phyloP scores from a whole-genome alignment of 2,888 invertebrate species.

The Trissolcus japonicus region DNA sequence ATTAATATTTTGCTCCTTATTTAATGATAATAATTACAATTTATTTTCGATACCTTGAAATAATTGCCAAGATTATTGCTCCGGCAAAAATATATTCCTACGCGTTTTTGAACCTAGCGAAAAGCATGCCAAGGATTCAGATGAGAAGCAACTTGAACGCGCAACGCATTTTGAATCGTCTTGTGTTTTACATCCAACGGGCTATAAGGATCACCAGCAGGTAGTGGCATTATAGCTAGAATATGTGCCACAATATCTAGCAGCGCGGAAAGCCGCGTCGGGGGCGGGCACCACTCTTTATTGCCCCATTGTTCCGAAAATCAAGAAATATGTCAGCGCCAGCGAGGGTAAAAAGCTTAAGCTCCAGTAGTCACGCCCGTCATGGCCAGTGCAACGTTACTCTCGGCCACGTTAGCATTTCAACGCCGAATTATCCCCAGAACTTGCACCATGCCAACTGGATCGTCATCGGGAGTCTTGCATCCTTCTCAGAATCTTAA shows the following conservation, averaged over 20 bases:
- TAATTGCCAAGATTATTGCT: too few relatives aligned
- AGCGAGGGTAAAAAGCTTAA: conserved; percentile 72
- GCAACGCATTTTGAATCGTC: conserved; percentile 47
- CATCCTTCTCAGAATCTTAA: conserved; percentile 65
- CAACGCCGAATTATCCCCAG: conserved; percentile 68
- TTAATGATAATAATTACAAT: too few relatives aligned
- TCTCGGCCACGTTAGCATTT: conserved; percentile 65
- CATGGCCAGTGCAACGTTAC: conserved; percentile 66
- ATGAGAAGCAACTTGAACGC: conserved; percentile 41
- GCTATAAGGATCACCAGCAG: conserved; percentile 38
- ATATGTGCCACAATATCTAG: conserved; percentile 45
- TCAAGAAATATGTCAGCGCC: conserved; percentile 75
- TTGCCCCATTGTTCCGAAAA: conserved; percentile 74
- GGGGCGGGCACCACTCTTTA: conserved; percentile 60
- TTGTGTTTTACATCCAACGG: conserved; percentile 31
- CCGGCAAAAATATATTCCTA: conserved; percentile 17
- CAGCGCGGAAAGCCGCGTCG: conserved; percentile 32
- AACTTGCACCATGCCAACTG: conserved; percentile 34
- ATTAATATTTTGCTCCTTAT: too few relatives aligned
- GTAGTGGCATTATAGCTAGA: conserved; percentile 42
- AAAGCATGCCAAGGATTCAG: conserved; percentile 31
- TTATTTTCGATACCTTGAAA: too few relatives aligned
- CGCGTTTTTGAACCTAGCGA: conserved; percentile 24
- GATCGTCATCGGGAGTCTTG: conserved; percentile 51
- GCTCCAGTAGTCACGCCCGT: conserved; percentile 61